Evolutionary conservation across 2,888 invertebrate genomes (phyloP), one percentile per base, ranked within the genome.

Genomic region (Yponomeuta cagnagella): DNA sequence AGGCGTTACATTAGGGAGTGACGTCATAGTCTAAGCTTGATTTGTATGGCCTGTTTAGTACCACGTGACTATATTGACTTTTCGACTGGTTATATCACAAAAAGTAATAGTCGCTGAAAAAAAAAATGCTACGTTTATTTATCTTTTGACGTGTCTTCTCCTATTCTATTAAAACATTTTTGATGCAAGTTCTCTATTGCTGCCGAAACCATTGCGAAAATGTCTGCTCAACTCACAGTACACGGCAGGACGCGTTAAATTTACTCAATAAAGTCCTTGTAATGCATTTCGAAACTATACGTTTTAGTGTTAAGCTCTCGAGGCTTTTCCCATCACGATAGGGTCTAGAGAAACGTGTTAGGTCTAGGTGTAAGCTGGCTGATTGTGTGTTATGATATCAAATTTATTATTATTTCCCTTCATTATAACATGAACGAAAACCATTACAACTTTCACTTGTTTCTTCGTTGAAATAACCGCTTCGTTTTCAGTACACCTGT

Each of bases 341-440:
- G 52, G 52, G 52, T 58, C 52, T 58, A 12, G 52, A 58, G 52
- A 58, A 58, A 58, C 52, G 52, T 58, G 52, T 58, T 58, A 58
- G 52, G 52, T 58, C 52, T 58, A 15, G 52, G 52, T 58, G 52
- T 58, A 58, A 58, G 15, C 52, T 58, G 15, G 15, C 15, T 4
- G 52, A 58, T 58, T 58, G 15, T 58, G 52, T 58, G 52, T 58
- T 58, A 58, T 58, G 52, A 58, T 58, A 58, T 58, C 2, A 58
- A 58, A 58, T 58, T 58, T 58, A 58, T 58, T 52, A 52, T 52
- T 52, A 52, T 52, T 52, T 52, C 6, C 12, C 52, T 52, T 52
- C 52, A 52, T 52, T 58, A 58, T 58, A 58, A 58, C 52, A 58
- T 58, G 52, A 15, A 58, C 52, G 52, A 15, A 58, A 15, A 12